Percentiles rank a stretch among this genome's conserved stretches.
phyloP scores from a whole-genome alignment of 2,797 vertebrate genomes.

The Tiaroga cobitis region DNA sequence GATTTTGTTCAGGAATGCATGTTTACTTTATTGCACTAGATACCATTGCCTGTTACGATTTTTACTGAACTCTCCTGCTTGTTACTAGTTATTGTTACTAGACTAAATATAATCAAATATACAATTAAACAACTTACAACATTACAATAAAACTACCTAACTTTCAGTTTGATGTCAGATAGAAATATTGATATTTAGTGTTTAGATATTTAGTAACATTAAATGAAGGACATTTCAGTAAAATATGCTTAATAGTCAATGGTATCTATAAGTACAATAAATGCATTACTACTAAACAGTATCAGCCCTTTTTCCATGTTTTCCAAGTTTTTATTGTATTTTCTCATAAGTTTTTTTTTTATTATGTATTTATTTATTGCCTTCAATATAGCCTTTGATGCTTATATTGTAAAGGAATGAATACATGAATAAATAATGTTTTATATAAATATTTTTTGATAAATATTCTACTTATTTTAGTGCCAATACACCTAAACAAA shows the following conservation, averaged over 20 bases:
- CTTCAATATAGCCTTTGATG: background rate
- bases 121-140: background rate
- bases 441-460: background rate
- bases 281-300: background rate
- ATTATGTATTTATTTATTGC: background rate
- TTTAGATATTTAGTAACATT: background rate
- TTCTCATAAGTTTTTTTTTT: background rate
- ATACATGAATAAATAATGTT: background rate
- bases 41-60: background rate
- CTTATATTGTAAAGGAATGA: background rate
- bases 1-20: slow-evolving; percentile 2
- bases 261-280: background rate
- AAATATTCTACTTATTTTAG: background rate
- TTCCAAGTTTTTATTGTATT: too few species aligned
- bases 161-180: background rate
- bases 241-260: background rate
- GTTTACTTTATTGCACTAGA: background rate
- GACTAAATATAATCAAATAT: background rate
- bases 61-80: background rate
- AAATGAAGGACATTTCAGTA: background rate
- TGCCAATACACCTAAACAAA: background rate
- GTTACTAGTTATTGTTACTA: background rate
- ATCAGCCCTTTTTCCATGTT: too few species aligned
- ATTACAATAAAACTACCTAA: background rate
- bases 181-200: background rate